Base-by-base conservation (phyloP, 2,888 invertebrate species). In the Mycalesis mineus region DNA sequence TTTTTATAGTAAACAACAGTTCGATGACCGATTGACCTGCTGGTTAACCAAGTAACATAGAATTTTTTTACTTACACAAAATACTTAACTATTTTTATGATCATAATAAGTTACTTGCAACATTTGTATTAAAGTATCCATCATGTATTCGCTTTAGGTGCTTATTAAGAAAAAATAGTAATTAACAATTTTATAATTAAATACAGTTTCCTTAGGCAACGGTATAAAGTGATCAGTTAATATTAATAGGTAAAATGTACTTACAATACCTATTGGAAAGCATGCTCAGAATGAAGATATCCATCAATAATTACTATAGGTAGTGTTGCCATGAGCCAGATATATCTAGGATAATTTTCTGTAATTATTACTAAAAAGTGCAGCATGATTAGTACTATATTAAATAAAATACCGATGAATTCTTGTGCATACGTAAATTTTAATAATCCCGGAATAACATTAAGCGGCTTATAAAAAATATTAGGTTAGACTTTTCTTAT, bases 231-330 rank as follows among this genome's bases (percentile, higher is more conserved):
- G 45, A 56, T 61, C 36, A 55, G 17, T 45, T 11, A 29, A 49
- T 42, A 14, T 39, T 36, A 41, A 54, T 36, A 55, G 36, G 36
- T 53, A 45, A 33, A 52, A 58, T 61, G 17, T 58, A 33, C 48
- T 17, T 17, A 40, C 22, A 41, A 58, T 51, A 49, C 47, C 22
- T 62, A 53, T 50, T 55, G 42, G 57, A n/a, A 47, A 57, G 45
- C 36, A 40, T 58, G 39, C 28, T 45, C 45, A 8, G 49, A 64
- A 63, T 63, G 59, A 63, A 67, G 63, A 61, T 63, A 67, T 69
- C 61, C 63, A 62, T 66, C 61, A 64, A 48, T 39, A 5, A 45
- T 50, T 13, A 52, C 51, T 58, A 55, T 64, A 49, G 59, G 65
- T 29, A 50, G 50, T 39, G 28, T 6, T 14, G 29, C 51, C 40